Evolutionary conservation across 2,888 invertebrate species (phyloP).

Genomic region (Apotomis capreana): DNA sequence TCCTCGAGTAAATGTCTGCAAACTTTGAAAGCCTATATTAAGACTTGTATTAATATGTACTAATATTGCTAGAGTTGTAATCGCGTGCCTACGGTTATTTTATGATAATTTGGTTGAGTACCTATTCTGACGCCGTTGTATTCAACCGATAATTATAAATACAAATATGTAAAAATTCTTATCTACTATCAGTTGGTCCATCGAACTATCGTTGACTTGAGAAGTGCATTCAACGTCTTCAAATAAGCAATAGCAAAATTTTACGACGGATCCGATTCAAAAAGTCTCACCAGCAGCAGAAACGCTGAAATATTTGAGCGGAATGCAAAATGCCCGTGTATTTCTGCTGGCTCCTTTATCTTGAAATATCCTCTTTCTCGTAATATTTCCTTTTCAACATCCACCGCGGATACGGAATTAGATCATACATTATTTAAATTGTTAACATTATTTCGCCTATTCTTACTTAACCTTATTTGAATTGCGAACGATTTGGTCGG

Average conservation of each 20-base stretch:
- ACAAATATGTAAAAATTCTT: conserved; percentile 1
- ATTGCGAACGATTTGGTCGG: conserved; percentile 13
- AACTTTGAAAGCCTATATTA: neutral
- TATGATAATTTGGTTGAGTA: neutral
- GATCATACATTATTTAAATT: conserved; percentile 31
- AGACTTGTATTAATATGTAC: neutral
- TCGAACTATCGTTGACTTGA: too few relatives aligned
- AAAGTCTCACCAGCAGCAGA: neutral
- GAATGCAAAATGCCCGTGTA: conserved; percentile 9
- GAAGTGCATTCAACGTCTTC: too few relatives aligned
- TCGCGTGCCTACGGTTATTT: neutral
- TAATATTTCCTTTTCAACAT: conserved; percentile 28
- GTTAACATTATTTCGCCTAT: conserved; percentile 23
- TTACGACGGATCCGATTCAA: neutral
- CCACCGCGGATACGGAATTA: conserved; percentile 28
- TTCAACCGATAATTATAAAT: conserved; percentile 20
- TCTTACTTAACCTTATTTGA: conserved; percentile 15
- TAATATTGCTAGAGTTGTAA: neutral
- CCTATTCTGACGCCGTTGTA: neutral
- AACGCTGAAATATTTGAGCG: neutral
- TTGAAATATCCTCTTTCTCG: conserved; percentile 22
- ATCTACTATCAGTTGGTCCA: neutral
- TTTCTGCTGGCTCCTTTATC: conserved; percentile 4
- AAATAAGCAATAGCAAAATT: neutral
- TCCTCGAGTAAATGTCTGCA: neutral